Conservation (phyloP, 2,113 vertebrate species). For the Ammodytes dubius region DNA sequence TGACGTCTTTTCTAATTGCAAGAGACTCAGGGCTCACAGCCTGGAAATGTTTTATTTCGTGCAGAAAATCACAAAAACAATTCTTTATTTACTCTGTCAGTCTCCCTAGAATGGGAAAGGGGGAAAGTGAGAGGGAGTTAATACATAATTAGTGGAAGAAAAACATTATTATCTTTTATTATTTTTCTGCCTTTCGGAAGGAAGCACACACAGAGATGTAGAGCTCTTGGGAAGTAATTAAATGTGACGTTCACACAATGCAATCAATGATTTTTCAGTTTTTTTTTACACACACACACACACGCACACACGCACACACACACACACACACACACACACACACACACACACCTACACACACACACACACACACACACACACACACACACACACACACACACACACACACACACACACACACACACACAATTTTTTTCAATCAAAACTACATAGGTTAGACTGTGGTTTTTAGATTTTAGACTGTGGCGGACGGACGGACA, state of each 20-base stretch:
- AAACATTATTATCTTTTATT: constrained; percentile 32
- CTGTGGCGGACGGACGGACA: too few relatives aligned
- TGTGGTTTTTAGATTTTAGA: too few relatives aligned
- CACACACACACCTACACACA: too few relatives aligned
- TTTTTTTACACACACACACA: constrained; percentile 15
- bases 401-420: too few relatives aligned
- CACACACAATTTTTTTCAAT: too few relatives aligned
- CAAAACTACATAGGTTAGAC: too few relatives aligned
- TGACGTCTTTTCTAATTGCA: constrained; percentile 73
- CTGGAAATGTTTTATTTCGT: constrained; percentile 51
- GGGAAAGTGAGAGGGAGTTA: constrained; percentile 53
- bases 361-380: too few relatives aligned
- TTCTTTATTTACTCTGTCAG: constrained; percentile 70
- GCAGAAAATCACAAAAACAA: constrained; percentile 43
- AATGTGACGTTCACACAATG: constrained; percentile 33
- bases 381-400: too few relatives aligned
- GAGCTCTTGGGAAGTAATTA: constrained; percentile 75
- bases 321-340: too few relatives aligned
- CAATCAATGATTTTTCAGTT: constrained; percentile 31
- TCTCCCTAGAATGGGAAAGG: constrained; percentile 50
- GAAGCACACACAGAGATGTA: constrained; percentile 26
- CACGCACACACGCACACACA: background rate
- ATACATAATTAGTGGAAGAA: constrained; percentile 72
- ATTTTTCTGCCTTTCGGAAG: constrained; percentile 15
- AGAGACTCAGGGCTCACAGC: constrained; percentile 48